Conservation (phyloP, 2,113 vertebrate species). For the Gnathonemus echidnorhynchus region DNA sequence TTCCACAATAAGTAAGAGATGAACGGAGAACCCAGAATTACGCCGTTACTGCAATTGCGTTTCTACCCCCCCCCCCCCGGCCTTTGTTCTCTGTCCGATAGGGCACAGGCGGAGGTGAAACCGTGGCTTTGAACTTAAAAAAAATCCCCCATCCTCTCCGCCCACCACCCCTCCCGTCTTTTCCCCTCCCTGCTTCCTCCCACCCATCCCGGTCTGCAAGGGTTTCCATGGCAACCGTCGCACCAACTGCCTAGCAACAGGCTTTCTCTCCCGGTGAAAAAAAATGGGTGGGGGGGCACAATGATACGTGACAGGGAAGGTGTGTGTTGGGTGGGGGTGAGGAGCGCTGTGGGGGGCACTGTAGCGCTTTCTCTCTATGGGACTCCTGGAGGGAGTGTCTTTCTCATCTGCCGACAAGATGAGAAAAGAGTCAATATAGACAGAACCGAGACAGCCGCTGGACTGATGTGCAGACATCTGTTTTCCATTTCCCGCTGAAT, state of each 20-base stretch:
- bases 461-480: background rate
- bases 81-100: slow-evolving; percentile 35
- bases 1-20: background rate
- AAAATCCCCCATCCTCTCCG: slow-evolving; percentile 16
- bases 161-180: background rate
- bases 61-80: slow-evolving; percentile 18
- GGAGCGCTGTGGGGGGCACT: slow-evolving; percentile 9
- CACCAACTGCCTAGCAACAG: slow-evolving; percentile 67
- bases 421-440: background rate
- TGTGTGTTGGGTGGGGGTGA: slow-evolving; percentile 28
- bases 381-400: background rate
- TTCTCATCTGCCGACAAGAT: background rate
- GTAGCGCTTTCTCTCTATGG: background rate
- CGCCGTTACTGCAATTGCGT: background rate
- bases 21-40: background rate
- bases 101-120: slow-evolving; percentile 34
- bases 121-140: slow-evolving; percentile 50
- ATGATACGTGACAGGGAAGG: slow-evolving; percentile 23
- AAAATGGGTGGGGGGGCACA: slow-evolving; percentile 29
- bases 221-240: slow-evolving; percentile 66
- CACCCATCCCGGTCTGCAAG: slow-evolving; percentile 55
- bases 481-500: background rate
- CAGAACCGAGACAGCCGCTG: background rate
- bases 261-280: slow-evolving; percentile 49
- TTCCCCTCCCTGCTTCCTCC: slow-evolving; percentile 31